Conservation (phyloP, 2,113 vertebrate species). For the Oreochromis spilurus region DNA sequence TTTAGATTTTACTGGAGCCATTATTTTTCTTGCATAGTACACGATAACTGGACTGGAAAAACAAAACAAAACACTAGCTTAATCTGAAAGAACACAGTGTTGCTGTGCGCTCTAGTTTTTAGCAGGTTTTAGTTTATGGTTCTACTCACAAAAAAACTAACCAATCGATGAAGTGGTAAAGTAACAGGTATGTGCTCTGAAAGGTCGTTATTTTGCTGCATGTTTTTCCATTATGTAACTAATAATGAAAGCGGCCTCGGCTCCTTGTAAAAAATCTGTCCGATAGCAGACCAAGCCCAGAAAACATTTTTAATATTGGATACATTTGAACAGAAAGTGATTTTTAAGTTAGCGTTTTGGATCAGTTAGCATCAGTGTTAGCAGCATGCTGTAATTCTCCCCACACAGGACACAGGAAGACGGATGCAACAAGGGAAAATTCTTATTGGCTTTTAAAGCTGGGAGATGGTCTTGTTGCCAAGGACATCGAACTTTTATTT, state of each 20-base stretch:
- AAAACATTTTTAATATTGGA: neutral
- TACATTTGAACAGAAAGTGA: neutral
- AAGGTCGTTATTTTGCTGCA: neutral
- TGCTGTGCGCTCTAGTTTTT: neutral
- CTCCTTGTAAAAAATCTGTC: neutral
- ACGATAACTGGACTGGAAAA: neutral
- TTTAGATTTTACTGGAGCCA: neutral
- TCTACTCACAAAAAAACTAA: neutral
- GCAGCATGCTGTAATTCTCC: neutral
- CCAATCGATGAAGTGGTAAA: neutral
- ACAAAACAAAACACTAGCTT: neutral
- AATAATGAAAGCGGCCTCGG: neutral
- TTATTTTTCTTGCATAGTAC: neutral
- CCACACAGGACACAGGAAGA: neutral
- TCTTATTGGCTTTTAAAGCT: neutral
- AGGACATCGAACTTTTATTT: neutral
- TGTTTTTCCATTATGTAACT: neutral
- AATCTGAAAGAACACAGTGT: neutral
- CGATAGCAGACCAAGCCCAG: neutral
- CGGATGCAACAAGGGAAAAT: neutral
- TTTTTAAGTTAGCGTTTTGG: neutral
- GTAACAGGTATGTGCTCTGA: neutral
- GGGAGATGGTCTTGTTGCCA: neutral
- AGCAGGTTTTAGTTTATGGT: neutral
- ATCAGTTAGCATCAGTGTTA: neutral